Evolutionary conservation across 2,797 vertebrate species (phyloP).

Genomic region (Acanthiza pusilla): DNA sequence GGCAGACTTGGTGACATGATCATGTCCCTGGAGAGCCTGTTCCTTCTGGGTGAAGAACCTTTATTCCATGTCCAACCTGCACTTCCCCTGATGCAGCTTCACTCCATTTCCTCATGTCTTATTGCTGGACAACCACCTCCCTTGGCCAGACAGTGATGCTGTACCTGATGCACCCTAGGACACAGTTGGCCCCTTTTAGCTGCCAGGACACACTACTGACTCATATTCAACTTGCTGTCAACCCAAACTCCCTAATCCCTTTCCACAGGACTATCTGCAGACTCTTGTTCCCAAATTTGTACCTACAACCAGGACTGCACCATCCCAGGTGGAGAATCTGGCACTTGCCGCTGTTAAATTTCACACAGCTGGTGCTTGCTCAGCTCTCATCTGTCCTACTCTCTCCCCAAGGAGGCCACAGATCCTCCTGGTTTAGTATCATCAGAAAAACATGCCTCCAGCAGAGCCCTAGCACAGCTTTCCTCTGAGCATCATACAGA

Average conservation of each 20-base stretch:
- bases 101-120: not conserved
- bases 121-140: not conserved
- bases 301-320: not conserved
- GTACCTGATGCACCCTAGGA: not conserved
- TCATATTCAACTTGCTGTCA: not conserved
- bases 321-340: not conserved
- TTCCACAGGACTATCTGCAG: not conserved
- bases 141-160: not conserved
- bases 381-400: not conserved
- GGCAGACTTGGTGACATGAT: not conserved
- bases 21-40: not conserved
- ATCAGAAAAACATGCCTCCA: not conserved
- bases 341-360: not conserved
- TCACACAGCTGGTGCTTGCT: not conserved
- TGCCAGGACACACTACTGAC: not conserved
- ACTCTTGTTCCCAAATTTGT: not conserved
- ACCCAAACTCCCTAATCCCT: not conserved
- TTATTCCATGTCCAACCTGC: not conserved
- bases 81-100: not conserved
- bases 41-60: not conserved
- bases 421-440: not conserved
- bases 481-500: fast-evolving
- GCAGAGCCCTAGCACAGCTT: not conserved
- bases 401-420: not conserved
- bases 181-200: not conserved